Base-by-base conservation (phyloP, 2,113 vertebrate species). In the Burhinus bistriatus region DNA sequence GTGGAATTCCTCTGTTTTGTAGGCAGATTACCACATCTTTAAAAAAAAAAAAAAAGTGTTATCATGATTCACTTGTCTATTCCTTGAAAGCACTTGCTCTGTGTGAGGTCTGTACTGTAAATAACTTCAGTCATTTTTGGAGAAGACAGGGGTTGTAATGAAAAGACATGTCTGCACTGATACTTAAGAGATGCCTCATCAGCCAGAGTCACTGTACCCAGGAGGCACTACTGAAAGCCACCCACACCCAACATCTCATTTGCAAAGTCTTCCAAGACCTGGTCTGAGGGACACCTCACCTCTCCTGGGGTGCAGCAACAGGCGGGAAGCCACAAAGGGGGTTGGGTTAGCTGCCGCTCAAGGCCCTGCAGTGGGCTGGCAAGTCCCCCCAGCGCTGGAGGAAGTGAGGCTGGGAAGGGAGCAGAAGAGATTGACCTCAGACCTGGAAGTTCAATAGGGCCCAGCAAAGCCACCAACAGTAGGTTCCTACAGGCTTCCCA, bases 61-160 rank as follows among this genome's bases (percentile, higher is more conserved):
- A 96, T 93, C 71, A 47, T 65, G 59, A 93, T 92, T 90, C 78
- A 84, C 36, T 70, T 95, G 34, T 75, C 44, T 80, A 27, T 64
- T 96, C 73, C 87, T 68, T 52, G 5, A 87, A 83, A 89, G 23
- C 62, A 84, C 69, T 95, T 94, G 73, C 79, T 87, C 88, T 93
- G 78, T 96, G 93, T 87, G 42, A 95, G 79, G 73, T 78, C 95
- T 96, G 58, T 83, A 94, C 95, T 87, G 87, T 91, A 94, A 96
- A 97, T 73, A 96, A 95, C 77, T 68, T 97, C 89, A 75, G 80
- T 93, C 42, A 38, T 87, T 95, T 64, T 32, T 89, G 73, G 82
- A 59, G 22, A 14, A 54, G 10, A 26, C 20, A 57, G 34, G 4
- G 12, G 11, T n/a, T 66, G 30, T 40, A 84, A 83, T 9, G 36